Base-by-base conservation (phyloP, 2,888 invertebrate genomes). In the Meganola albula region DNA sequence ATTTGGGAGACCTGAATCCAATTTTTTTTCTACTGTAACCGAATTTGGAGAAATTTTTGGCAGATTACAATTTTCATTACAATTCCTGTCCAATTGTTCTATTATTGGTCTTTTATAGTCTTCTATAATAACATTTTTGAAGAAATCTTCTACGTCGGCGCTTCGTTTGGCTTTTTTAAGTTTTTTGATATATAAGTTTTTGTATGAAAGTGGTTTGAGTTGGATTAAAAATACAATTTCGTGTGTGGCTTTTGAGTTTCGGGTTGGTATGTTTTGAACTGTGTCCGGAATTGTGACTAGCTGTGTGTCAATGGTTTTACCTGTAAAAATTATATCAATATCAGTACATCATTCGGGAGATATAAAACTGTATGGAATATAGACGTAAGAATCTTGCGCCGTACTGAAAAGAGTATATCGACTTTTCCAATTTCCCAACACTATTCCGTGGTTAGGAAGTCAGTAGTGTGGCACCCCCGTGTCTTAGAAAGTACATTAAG, bases 141-240 rank as follows among this genome's bases (percentile, higher is more conserved):
- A 49, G 10, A 58, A 60, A n/a, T 65, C 47, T 3, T 51, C 47
- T 0, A 42, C 30, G 8, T 35, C 28, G 2, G 31, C n/a, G 3
- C 60, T 53, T 4, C 74, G 38, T 31, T 66, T 74, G 0, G 18
- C 2, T 28, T 53, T 56, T 0, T 18, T 27, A 0, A 49, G 42
- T 44, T 65, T 73, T 28, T 47, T 49, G 0, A 92, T 61, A 47
- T 88, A 91, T 48, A 88, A 92, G 0, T 90, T 88, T 53, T 89
- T 89, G 49, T 89, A 93, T 1, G 93, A 66, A 0, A 93, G 78
- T 0, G 93, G 92, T 1, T 94, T 58, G 2, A 89, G 66, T 2
- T 69, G 55, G 0, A 92, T 92, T n/a, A 87, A 54, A 63, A 96
- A 96, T 0, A 94, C 78, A 0, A 96, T 64, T 53, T 96, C 95